Percentiles rank a stretch among this genome's conserved stretches.
These are phyloP conservation scores for Caenorhabditis briggsae DNA, from an alignment of 1,140 invertebrate genomes.

Conservation along the genomic window DNA sequence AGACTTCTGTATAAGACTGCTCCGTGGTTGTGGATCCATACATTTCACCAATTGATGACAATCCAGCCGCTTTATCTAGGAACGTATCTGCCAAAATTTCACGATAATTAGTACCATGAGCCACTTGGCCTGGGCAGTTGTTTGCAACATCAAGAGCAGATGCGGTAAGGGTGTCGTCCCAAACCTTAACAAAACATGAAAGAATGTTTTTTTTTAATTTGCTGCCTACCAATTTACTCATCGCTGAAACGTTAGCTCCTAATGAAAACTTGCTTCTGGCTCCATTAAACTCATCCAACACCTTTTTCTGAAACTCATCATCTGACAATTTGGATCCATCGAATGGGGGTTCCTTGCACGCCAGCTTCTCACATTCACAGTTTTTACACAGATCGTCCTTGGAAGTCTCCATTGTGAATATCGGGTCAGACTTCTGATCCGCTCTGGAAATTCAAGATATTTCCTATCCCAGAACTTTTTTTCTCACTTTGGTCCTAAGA, in stretches of 20 bases:
- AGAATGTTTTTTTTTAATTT: background rate
- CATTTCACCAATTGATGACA: background rate
- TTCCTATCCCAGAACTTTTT: background rate
- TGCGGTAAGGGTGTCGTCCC: background rate
- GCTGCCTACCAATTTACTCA: background rate
- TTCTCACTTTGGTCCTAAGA: background rate
- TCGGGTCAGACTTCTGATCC: background rate
- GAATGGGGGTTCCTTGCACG: background rate
- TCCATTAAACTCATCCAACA: background rate
- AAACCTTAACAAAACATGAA: background rate
- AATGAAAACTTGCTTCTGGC: background rate
- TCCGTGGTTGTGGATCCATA: background rate
- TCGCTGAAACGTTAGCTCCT: background rate
- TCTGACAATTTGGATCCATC: background rate
- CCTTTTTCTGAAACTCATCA: background rate
- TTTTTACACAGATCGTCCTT: background rate
- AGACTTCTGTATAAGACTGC: background rate
- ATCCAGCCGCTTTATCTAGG: background rate
- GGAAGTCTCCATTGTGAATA: background rate
- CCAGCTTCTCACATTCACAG: background rate
- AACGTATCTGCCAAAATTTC: background rate
- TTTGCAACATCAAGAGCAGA: background rate
- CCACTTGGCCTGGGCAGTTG: background rate
- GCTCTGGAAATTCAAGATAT: background rate
- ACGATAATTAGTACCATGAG: background rate